Conservation (phyloP, 2,113 vertebrate genomes). For the Aegypius monachus region DNA sequence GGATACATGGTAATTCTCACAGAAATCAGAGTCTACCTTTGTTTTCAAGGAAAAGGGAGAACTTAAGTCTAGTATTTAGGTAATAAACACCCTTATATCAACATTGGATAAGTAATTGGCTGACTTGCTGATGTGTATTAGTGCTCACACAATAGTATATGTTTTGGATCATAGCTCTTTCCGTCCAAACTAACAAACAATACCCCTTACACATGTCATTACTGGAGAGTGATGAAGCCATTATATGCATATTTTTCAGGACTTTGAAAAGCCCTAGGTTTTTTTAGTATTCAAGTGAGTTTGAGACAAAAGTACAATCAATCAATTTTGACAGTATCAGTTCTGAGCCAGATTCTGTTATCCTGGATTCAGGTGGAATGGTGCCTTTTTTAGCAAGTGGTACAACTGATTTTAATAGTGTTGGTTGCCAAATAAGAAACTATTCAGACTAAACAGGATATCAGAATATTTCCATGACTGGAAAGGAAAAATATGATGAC, state of each 20-base stretch:
- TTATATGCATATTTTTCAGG: not conserved
- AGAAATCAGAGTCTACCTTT: not conserved
- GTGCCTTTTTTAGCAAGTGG: not conserved
- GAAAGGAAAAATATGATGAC: not conserved
- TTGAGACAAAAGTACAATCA: conserved; percentile 1
- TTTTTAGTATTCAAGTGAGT: not conserved
- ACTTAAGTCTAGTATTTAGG: not conserved
- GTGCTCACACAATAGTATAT: not conserved
- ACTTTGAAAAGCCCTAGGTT: not conserved
- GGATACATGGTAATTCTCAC: not conserved
- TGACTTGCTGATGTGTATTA: not conserved
- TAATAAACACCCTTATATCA: not conserved
- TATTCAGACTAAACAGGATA: not conserved
- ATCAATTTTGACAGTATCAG: conserved; percentile 1
- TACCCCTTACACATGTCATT: not conserved
- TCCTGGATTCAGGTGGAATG: not conserved
- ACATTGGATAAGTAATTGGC: not conserved
- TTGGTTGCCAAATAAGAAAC: not conserved
- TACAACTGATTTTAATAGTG: conserved; percentile 7
- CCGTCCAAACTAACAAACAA: not conserved
- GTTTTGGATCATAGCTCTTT: not conserved
- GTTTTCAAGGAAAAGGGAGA: not conserved
- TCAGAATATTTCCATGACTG: not conserved
- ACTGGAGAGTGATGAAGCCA: not conserved
- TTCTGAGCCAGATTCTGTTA: conserved; percentile 13